Evolutionary conservation across 2,888 invertebrate species (phyloP).

Genomic region (Orchesella flavescens): DNA sequence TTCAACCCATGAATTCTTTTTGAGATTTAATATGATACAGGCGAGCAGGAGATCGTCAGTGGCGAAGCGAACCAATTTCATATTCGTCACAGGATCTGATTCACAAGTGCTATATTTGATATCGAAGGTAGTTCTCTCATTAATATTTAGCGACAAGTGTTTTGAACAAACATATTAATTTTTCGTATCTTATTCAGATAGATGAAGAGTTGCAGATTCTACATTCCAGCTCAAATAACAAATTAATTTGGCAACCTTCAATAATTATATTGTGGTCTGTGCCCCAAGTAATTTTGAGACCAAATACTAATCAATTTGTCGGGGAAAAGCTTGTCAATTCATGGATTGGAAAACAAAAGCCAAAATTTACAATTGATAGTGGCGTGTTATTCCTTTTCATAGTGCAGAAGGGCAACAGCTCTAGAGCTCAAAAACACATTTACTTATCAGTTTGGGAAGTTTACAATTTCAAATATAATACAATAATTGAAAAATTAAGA

Average conservation of each 20-base stretch:
- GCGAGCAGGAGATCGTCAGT: background rate
- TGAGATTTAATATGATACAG: background rate
- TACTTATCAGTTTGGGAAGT: conserved; percentile 35
- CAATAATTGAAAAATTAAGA: background rate
- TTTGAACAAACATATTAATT: background rate
- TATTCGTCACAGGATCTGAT: background rate
- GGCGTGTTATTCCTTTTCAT: conserved; percentile 52
- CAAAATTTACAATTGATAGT: conserved; percentile 38
- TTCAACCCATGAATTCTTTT: conserved; percentile 10
- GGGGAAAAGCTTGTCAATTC: conserved; percentile 13
- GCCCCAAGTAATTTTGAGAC: conserved; percentile 6
- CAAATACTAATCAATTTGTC: background rate
- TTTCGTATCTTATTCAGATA: background rate
- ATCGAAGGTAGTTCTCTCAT: background rate
- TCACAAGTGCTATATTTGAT: conserved; percentile 23
- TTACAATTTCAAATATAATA: conserved; percentile 37
- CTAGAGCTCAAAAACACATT: conserved; percentile 21
- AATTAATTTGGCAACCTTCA: conserved; percentile 47
- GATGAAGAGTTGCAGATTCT: conserved; percentile 18
- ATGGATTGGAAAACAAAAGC: conserved; percentile 29
- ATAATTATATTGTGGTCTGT: conserved; percentile 49
- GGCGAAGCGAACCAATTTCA: conserved; percentile 25
- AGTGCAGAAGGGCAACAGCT: conserved; percentile 48
- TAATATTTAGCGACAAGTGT: conserved; percentile 8
- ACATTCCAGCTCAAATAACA: background rate